Evolutionary conservation across 2,113 vertebrate genomes (phyloP), one percentile per base, ranked within the genome.

Genomic region (Hydropotes inermis): DNA sequence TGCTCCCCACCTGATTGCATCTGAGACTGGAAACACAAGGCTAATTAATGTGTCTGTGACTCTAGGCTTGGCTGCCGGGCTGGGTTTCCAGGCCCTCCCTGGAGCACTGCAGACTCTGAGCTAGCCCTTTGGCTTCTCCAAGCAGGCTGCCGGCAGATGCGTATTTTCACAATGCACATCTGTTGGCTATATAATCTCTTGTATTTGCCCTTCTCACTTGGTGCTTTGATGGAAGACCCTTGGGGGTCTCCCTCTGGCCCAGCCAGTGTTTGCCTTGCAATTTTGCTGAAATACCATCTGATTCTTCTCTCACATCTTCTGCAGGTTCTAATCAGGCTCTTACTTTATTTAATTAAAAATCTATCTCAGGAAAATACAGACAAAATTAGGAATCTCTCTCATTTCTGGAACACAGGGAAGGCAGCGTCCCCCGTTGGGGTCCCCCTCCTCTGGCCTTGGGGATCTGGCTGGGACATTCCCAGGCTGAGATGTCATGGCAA

Each of bases 271-370:
- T 99, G 98, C 99, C 99, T 98, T 98, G 98, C 98, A 98, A 86
- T 99, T 99, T 98, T 64, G 6, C 98, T 70, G 91, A 15, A 91
- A 97, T 93, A 98, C 98, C 95, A 97, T 97, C 98, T 98, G 97
- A 98, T 98, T 98, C 98, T 97, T 97, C 97, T 98, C 98, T 99
- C 97, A 97, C 96, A 96, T 99, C 98, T 98, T 98, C 98, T 3
- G 67, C 96, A 87, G 98, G 98, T 98, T 98, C 98, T 99, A 98
- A 98, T 98, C 98, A 99, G 98, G 94, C 98, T 98, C 98, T 97
- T 97, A 96, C 98, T 99, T 98, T 99, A 98, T 99, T 99, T 99
- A 99, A 99, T 99, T 99, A 99, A 99, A 99, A 98, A 98, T 97
- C 97, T 70, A 70, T 98, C 98, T 98, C 98, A 97, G 98, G 98